These are phyloP conservation scores for Amphipyra tragopoginis DNA, from an alignment of 2,888 invertebrate genomes.

Conservation along the genomic window DNA sequence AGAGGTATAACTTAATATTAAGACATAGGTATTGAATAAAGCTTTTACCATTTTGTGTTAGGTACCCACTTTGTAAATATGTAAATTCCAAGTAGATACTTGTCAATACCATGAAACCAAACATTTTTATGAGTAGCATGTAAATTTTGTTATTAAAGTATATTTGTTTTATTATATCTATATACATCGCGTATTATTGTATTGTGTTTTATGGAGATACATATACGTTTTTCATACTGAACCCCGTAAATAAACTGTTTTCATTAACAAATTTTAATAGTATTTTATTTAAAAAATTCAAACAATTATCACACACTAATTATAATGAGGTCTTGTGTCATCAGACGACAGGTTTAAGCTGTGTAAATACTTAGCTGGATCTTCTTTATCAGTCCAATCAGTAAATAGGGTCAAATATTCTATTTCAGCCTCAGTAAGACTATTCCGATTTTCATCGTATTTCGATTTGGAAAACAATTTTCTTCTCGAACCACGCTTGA, in stretches of 20 bases:
- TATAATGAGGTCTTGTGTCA: conserved; percentile 12
- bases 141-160: conserved; percentile 85
- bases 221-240: conserved; percentile 81
- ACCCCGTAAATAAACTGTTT: conserved; percentile 88
- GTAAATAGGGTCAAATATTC: conserved; percentile 82
- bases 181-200: conserved; percentile 70
- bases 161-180: conserved; percentile 79
- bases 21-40: conserved; percentile 67
- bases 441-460: conserved; percentile 42
- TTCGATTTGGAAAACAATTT: conserved; percentile 43
- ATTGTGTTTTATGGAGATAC: conserved; percentile 82
- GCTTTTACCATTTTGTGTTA: conserved; percentile 83
- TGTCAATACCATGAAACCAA: conserved; percentile 88
- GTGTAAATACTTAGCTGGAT: conserved; percentile 75
- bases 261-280: conserved; percentile 67
- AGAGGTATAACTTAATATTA: conserved; percentile 56
- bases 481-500: conserved; percentile 20
- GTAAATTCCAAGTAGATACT: conserved; percentile 87
- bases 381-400: conserved; percentile 79
- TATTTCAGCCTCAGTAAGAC: conserved; percentile 73
- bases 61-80: conserved; percentile 84
- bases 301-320: neutral
- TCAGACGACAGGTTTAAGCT: conserved; percentile 43
- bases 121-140: conserved; percentile 85
- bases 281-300: conserved; percentile 37